Conservation (phyloP, 1,140 invertebrate genomes). For the Rhynchophorus ferrugineus region DNA sequence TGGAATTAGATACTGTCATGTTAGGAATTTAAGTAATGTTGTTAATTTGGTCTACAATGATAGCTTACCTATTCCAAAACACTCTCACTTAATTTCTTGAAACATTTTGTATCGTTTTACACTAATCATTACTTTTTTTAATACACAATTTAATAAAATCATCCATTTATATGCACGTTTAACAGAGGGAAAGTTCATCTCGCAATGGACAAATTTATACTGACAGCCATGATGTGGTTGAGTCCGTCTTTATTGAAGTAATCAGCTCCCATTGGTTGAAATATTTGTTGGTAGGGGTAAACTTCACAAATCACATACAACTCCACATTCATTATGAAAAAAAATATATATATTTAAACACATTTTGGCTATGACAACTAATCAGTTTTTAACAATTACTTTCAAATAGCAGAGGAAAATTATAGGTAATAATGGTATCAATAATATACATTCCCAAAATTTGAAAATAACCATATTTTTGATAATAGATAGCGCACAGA, state of each 20-base stretch:
- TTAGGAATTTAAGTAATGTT: no score
- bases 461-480: background rate
- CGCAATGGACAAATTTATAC: conserved; percentile 78
- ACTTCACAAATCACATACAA: conserved; percentile 18
- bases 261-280: conserved; percentile 53
- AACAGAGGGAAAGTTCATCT: conserved; percentile 69
- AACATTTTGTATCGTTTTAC: conserved; percentile 32
- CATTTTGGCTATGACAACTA: no score
- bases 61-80: conserved; percentile 19
- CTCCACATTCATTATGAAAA: background rate
- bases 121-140: conserved; percentile 23
- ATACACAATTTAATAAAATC: conserved; percentile 28
- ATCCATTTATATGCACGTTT: conserved; percentile 38
- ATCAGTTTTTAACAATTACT: no score
- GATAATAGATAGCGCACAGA: background rate
- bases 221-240: conserved; percentile 77
- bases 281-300: conserved; percentile 18
- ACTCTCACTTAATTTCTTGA: conserved; percentile 27
- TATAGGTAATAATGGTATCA: no score
- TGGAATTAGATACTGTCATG: background rate
- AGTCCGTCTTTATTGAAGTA: conserved; percentile 66
- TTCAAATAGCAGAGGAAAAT: no score
- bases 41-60: no score
- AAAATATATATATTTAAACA: no score
- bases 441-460: no score